These are phyloP conservation scores for Porites evermanni DNA, from an alignment of 92 coral and sea anemone genomes.

Conservation along the genomic window DNA sequence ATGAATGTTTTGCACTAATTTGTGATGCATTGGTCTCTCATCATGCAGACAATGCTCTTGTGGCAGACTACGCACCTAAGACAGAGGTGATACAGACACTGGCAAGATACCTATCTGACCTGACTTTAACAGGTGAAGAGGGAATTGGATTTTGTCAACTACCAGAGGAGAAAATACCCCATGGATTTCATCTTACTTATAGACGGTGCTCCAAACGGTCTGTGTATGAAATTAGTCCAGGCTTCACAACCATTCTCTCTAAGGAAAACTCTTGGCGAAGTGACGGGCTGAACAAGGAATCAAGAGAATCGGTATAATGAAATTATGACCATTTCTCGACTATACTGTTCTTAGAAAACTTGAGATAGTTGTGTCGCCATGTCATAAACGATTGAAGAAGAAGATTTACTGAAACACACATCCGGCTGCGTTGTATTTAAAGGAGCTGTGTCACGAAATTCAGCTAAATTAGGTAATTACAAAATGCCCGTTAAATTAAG, in stretches of 20 bases:
- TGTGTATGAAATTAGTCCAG: not conserved
- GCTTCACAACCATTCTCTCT: slow-evolving; percentile 12
- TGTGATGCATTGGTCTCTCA: not conserved
- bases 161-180: slow-evolving; percentile 3
- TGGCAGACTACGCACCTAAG: slow-evolving; percentile 13
- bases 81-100: not conserved
- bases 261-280: slow-evolving; percentile 27
- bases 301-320: slow-evolving; percentile 15
- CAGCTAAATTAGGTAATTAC: too few relatives aligned
- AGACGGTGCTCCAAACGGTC: slow-evolving; percentile 25
- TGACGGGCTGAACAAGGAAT: not conserved
- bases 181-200: slow-evolving; percentile 24
- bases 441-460: too few relatives aligned
- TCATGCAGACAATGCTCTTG: not conserved
- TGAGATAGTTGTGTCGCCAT: too few relatives aligned
- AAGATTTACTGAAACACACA: too few relatives aligned
- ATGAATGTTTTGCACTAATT: not conserved
- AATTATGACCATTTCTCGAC: too few relatives aligned
- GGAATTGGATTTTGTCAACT: not conserved
- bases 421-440: too few relatives aligned
- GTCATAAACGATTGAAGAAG: too few relatives aligned
- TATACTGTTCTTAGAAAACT: not conserved
- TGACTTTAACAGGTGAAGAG: slow-evolving; percentile 12
- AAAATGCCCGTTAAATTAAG: too few relatives aligned
- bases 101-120: slow-evolving; percentile 9